Percentiles rank a stretch among this genome's conserved stretches.
These are phyloP conservation scores for Esperia sulphurella DNA, from an alignment of 2,888 invertebrate species.

Conservation along the genomic window DNA sequence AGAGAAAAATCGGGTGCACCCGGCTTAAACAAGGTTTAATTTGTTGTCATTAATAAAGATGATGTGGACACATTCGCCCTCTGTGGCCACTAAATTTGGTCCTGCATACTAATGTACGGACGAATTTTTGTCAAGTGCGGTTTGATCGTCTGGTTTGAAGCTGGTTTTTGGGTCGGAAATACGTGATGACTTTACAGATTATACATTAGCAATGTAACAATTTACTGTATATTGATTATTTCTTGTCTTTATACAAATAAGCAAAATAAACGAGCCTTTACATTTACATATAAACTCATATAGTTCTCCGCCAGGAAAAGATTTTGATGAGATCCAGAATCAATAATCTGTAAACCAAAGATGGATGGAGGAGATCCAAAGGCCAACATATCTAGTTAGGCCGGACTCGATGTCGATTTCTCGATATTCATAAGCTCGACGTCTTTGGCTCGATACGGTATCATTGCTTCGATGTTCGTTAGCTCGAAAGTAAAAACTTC, in stretches of 20 bases:
- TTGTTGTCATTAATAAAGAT: conserved; percentile 67
- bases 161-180: neutral
- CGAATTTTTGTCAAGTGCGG: conserved; percentile 8
- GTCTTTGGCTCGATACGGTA: too few species aligned
- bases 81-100: conserved; percentile 25
- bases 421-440: too few species aligned
- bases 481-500: too few species aligned
- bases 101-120: conserved; percentile 9
- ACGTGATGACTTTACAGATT: neutral
- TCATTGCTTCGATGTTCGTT: too few species aligned
- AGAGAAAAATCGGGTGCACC: conserved; percentile 59
- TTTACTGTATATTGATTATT: neutral
- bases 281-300: too few species aligned
- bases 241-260: neutral
- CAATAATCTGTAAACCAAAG: too few species aligned
- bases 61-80: conserved; percentile 54
- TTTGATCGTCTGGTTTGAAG: conserved; percentile 6
- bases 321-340: too few species aligned
- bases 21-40: conserved; percentile 60
- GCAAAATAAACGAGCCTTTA: too few species aligned
- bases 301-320: too few species aligned
- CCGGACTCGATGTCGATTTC: too few species aligned
- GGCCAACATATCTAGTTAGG: too few species aligned
- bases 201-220: neutral
- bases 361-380: too few species aligned